These are phyloP conservation scores for Dysidea cf. avara DNA, from an alignment of 37 sponge, comb jelly and placozoan genomes.

Conservation along the genomic window DNA sequence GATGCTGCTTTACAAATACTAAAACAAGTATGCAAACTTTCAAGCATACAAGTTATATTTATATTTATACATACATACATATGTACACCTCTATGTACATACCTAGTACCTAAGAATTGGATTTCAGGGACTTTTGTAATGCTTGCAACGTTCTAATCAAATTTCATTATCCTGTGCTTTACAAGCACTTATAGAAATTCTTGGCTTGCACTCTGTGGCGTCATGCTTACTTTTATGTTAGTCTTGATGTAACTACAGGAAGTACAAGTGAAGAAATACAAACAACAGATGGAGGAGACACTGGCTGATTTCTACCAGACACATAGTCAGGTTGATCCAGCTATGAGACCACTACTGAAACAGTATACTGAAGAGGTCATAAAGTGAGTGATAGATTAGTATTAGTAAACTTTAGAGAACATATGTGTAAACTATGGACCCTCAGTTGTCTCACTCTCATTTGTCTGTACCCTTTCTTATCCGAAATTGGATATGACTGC, in stretches of 20 bases:
- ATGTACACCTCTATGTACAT: too few relatives aligned
- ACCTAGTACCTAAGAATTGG: too few relatives aligned
- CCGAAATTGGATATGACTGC: too few relatives aligned
- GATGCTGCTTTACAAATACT: slow-evolving; percentile 50
- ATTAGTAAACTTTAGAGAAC: neutral
- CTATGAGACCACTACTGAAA: slow-evolving; percentile 54
- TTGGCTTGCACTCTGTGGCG: neutral
- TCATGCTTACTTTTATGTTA: neutral
- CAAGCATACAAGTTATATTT: neutral
- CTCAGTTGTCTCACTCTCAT: too few relatives aligned
- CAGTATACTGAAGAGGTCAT: slow-evolving; percentile 34
- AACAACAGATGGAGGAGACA: slow-evolving; percentile 65
- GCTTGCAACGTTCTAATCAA: too few relatives aligned
- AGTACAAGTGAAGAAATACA: slow-evolving; percentile 67
- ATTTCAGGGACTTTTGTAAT: too few relatives aligned
- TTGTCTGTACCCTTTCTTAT: too few relatives aligned
- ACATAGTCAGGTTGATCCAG: slow-evolving; percentile 21
- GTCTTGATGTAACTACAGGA: slow-evolving; percentile 40
- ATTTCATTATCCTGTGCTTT: neutral
- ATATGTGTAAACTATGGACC: neutral
- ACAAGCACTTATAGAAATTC: neutral
- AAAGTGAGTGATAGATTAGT: slow-evolving; percentile 14
- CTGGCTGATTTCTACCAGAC: slow-evolving; percentile 50
- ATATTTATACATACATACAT: too few relatives aligned
- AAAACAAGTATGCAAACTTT: slow-evolving; percentile 69